These are phyloP conservation scores for Lysandra bellargus DNA, from an alignment of 2,888 invertebrate species.

Conservation along the genomic window DNA sequence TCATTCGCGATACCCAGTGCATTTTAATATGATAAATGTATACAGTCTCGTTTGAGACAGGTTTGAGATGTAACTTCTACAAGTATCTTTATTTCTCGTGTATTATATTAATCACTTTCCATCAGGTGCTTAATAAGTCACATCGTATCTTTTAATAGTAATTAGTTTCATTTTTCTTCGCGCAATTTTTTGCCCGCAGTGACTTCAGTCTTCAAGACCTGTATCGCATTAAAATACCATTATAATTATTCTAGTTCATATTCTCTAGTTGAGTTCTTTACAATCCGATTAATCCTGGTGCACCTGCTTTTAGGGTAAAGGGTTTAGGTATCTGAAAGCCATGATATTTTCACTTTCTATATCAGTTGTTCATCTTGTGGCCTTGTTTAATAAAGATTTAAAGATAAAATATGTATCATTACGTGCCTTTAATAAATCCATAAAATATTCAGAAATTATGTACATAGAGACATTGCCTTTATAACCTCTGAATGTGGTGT, in stretches of 20 bases:
- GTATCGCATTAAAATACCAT: constrained; percentile 30
- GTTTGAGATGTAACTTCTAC: constrained; percentile 17
- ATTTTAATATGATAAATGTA: background rate
- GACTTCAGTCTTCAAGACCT: constrained; percentile 29
- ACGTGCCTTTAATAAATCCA: no score
- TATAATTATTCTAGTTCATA: background rate
- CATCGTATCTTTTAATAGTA: background rate
- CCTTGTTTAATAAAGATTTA: background rate
- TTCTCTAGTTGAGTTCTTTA: constrained; percentile 16
- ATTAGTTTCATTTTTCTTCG: constrained; percentile 6
- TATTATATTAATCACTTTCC: constrained; percentile 9
- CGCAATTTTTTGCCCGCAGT: constrained; percentile 17
- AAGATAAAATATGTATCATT: background rate
- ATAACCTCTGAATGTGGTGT: background rate
- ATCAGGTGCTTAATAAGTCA: constrained; percentile 8
- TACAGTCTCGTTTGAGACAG: background rate
- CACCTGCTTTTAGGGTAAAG: constrained; percentile 31
- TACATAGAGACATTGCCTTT: background rate
- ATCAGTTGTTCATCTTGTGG: background rate
- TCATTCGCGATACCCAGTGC: constrained; percentile 1
- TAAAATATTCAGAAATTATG: no score
- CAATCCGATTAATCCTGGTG: constrained; percentile 27
- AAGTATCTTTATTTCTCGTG: constrained; percentile 12
- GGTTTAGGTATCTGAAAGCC: background rate
- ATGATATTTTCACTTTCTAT: background rate